A percentile compares a stretch with the other conserved stretches of the same genome.
Conservation (phyloP, 2,888 invertebrate species). For the Notodonta dromedarius region DNA sequence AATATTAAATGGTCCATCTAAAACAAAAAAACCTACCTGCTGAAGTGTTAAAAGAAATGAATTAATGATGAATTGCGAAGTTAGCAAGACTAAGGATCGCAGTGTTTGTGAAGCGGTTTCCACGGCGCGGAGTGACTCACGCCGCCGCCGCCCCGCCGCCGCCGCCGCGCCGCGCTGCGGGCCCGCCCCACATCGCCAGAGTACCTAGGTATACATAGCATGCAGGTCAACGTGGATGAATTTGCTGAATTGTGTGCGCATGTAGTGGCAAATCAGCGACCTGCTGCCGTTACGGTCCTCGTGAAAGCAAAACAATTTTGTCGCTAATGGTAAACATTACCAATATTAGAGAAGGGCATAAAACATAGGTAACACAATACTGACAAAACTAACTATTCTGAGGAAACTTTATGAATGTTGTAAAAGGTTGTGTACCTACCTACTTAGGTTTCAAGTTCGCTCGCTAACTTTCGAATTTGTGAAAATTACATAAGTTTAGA, state of each 20-base stretch:
- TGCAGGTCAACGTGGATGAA: no score
- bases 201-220: no score
- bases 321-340: no score
- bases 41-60: no score
- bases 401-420: background rate
- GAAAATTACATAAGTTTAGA: background rate
- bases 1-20: no score
- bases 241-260: background rate
- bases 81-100: background rate
- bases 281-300: background rate
- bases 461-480: background rate
- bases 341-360: background rate
- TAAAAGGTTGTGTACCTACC: background rate
- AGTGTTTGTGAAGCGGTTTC: slow-evolving; percentile 3
- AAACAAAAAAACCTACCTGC: no score
- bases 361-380: background rate
- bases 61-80: background rate
- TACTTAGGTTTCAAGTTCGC: background rate
- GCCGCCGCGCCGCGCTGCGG: no score
- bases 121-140: slow-evolving; percentile 5
- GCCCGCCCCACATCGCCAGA: no score
- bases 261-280: background rate
- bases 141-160: background rate
- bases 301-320: background rate
- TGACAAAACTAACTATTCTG: background rate